Base-by-base conservation (phyloP, 2,113 vertebrate genomes). In the Phylloscopus trochiloides region DNA sequence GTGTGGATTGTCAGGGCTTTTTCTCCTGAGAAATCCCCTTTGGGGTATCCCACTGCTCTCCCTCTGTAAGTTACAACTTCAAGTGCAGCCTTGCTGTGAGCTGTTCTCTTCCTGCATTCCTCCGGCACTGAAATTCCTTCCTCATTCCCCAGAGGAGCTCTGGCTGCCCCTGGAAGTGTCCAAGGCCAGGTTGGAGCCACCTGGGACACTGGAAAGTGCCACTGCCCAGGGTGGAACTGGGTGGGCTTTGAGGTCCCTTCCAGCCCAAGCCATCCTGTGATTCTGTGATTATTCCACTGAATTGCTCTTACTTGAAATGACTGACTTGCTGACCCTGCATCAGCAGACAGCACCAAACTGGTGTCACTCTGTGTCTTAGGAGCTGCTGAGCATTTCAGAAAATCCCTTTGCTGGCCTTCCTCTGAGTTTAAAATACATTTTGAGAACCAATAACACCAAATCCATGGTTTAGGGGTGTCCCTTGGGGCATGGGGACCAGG, bases 51-150 rank as follows among this genome's bases (percentile, higher is more conserved):
- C 31, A 17, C 34, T 32, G 7, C 24, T 86, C 28, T 59, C 25
- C 12, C 63, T 21, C 65, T 55, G 0, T 9, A 7, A 63, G 36
- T 36, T 15, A 4, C 1, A 79, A 6, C 28, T 86, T 36, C 10
- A 26, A 9, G 19, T 4, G 7, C 67, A 82, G 52, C 38, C 45
- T 75, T 65, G 28, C 36, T 15, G 3, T 40, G 67, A 92, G 19
- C 24, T 32, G 5, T 18, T 63, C 34, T 63, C n/a, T 67, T 68
- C 58, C 62, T 34, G 29, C n/a, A 7, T 40, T 38, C 75, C 40
- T 59, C 14, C 50, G 32, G 17, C 6, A 4, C 3, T 32, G 52
- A 59, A 66, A 58, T 31, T 14, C 1, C 5, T 11, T 75, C 48
- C 12, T 22, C 54, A 22, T 4, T 42, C 29, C 40, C 78, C 47